Conservation (phyloP, 2,888 invertebrate species). For the Biston stratarius region DNA sequence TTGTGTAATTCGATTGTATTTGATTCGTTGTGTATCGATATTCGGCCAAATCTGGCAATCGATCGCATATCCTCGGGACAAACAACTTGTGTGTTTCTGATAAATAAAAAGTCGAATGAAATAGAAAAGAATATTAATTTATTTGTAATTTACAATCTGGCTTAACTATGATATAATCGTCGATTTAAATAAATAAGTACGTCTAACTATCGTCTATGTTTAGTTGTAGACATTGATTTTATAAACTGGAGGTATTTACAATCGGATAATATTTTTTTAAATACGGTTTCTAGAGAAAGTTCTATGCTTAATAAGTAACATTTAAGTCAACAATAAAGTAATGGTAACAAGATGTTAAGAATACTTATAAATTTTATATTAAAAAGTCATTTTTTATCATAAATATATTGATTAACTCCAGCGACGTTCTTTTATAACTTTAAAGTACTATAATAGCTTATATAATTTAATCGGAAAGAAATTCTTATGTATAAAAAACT, state of each 20-base stretch:
- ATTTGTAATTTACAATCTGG: constrained; percentile 39
- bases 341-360: constrained; percentile 39
- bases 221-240: neutral
- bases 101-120: constrained; percentile 16
- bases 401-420: too few relatives aligned
- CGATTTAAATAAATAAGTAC: constrained; percentile 43
- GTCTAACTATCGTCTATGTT: constrained; percentile 1
- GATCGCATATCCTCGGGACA: too few relatives aligned
- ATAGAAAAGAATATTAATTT: constrained; percentile 33
- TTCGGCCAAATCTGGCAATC: too few relatives aligned
- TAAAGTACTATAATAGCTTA: neutral
- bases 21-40: too few relatives aligned
- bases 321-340: constrained; percentile 20
- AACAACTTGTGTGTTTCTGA: too few relatives aligned
- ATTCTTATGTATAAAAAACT: neutral
- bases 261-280: neutral
- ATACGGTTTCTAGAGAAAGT: constrained; percentile 9
- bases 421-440: neutral
- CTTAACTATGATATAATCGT: constrained; percentile 17
- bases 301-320: neutral
- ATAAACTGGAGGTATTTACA: constrained; percentile 16
- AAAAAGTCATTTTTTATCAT: neutral
- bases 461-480: neutral
- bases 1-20: too few relatives aligned
- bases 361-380: constrained; percentile 1